These are phyloP conservation scores for cattle (Bos taurus) DNA, from an alignment of 2,113 vertebrate genomes.

Conservation along the genomic window DNA sequence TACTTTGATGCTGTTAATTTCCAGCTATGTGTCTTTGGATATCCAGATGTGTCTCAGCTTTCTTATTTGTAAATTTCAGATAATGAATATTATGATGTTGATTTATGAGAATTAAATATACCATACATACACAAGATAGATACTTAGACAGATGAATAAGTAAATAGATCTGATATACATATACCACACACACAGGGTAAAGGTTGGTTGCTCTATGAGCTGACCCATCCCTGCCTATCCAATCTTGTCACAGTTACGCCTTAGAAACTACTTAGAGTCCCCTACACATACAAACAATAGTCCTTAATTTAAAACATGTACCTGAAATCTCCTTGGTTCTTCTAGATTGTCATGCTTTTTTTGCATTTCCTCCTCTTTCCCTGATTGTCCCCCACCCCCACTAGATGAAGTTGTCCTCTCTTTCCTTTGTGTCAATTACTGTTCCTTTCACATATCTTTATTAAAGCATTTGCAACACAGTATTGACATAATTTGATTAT, in stretches of 20 bases:
- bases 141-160: neutral
- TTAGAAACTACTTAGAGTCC: neutral
- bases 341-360: neutral
- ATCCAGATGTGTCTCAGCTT: neutral
- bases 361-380: neutral
- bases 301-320: neutral
- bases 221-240: neutral
- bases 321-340: neutral
- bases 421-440: neutral
- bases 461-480: neutral
- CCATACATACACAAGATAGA: neutral
- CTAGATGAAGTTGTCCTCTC: neutral
- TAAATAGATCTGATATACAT: neutral
- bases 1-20: neutral
- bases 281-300: neutral
- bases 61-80: neutral
- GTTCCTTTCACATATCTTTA: neutral
- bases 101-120: neutral
- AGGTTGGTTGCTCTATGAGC: neutral
- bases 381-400: neutral
- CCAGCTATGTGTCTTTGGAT: neutral
- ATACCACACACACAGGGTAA: neutral
- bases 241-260: neutral
- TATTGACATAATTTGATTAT: neutral
- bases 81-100: neutral